Evolutionary conservation across 2,113 vertebrate species (phyloP).

Genomic region (Ciconia boyciana): DNA sequence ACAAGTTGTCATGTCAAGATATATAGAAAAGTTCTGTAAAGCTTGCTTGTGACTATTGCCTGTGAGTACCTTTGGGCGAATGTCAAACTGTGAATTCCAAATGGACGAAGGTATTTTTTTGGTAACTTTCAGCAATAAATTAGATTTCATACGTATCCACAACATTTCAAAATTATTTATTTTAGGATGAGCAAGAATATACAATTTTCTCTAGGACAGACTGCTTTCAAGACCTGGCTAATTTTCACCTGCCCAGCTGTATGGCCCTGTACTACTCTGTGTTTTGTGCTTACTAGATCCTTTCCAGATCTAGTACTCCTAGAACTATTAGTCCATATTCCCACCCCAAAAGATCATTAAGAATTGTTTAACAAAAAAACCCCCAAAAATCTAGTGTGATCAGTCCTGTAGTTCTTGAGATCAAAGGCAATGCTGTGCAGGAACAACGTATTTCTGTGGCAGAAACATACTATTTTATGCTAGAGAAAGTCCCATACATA

Average conservation of each 20-base stretch:
- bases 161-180: background rate
- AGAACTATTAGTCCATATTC: background rate
- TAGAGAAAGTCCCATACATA: background rate
- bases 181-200: background rate
- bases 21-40: background rate
- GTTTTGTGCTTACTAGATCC: background rate
- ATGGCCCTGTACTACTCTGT: background rate
- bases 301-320: background rate
- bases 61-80: background rate
- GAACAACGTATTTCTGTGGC: background rate
- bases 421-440: background rate
- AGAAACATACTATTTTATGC: background rate
- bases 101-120: background rate
- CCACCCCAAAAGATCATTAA: background rate
- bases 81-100: background rate
- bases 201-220: background rate
- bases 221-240: background rate
- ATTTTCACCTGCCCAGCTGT: background rate
- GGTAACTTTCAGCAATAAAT: background rate
- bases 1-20: background rate
- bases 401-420: background rate
- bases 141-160: background rate
- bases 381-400: accelerated
- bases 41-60: background rate
- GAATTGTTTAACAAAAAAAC: background rate